A percentile compares a stretch with the other conserved stretches of the same genome.
phyloP scores from a whole-genome alignment of 2,797 vertebrate genomes.

The Manis pentadactyla region DNA sequence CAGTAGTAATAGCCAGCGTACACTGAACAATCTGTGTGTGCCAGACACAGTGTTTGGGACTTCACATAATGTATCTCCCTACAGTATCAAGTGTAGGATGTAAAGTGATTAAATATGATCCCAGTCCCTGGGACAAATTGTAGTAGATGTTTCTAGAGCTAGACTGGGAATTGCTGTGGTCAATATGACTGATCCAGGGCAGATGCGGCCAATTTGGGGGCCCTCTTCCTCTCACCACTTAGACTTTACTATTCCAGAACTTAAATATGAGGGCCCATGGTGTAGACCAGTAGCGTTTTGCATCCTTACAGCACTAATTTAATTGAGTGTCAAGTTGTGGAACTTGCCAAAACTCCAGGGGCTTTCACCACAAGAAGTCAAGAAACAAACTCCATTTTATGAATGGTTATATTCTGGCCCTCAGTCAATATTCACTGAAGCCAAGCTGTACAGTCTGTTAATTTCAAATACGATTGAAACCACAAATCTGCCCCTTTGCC shows the following conservation, averaged over 20 bases:
- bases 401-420: constrained; percentile 38
- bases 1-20: not conserved
- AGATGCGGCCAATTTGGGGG: fast-evolving
- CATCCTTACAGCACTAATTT: not conserved
- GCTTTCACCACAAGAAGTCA: not conserved
- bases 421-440: not conserved
- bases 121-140: not conserved
- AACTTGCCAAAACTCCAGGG: constrained; percentile 1
- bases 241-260: not conserved
- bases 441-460: not conserved
- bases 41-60: not conserved
- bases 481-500: not conserved
- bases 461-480: not conserved
- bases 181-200: not conserved
- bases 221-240: not conserved
- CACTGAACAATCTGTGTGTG: not conserved
- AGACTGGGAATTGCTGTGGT: not conserved
- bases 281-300: not conserved
- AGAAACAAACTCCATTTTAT: constrained; percentile 45
- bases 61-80: not conserved
- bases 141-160: not conserved
- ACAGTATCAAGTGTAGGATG: not conserved
- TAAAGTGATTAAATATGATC: not conserved
- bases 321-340: not conserved
- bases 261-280: not conserved